Evolutionary conservation across 2,113 vertebrate genomes (phyloP).

Genomic region (Bucco capensis): DNA sequence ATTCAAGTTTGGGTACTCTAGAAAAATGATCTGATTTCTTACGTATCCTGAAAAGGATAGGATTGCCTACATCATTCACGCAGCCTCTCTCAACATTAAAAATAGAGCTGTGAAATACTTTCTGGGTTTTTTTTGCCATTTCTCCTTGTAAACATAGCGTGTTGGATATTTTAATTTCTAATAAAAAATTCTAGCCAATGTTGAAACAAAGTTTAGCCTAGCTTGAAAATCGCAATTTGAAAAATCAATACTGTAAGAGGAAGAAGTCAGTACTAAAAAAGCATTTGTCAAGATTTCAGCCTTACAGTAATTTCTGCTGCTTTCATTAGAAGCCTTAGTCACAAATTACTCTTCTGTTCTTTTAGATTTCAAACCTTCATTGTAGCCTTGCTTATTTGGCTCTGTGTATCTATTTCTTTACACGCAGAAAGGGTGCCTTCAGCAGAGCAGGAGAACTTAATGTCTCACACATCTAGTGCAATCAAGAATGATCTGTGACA

Average conservation of each 20-base stretch:
- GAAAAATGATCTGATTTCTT: neutral
- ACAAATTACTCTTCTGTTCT: neutral
- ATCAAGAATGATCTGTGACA: neutral
- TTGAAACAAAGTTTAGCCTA: neutral
- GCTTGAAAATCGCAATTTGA: neutral
- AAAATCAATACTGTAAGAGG: neutral
- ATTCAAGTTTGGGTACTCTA: neutral
- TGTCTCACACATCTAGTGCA: neutral
- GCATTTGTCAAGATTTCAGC: neutral
- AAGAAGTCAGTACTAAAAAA: neutral
- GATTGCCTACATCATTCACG: neutral
- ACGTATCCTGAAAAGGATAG: neutral
- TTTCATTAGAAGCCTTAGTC: neutral
- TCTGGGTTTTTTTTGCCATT: neutral
- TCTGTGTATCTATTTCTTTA: neutral
- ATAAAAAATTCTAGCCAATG: neutral
- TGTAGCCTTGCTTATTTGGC: neutral
- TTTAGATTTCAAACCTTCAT: neutral
- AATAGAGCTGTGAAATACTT: constrained; percentile 4
- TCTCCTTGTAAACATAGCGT: neutral
- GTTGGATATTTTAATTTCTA: neutral
- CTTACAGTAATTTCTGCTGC: neutral
- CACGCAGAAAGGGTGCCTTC: neutral
- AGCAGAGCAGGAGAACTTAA: neutral
- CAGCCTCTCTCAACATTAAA: neutral